Evolutionary conservation across 2,888 invertebrate species (phyloP).

Genomic region (Drosophila longiperda): DNA sequence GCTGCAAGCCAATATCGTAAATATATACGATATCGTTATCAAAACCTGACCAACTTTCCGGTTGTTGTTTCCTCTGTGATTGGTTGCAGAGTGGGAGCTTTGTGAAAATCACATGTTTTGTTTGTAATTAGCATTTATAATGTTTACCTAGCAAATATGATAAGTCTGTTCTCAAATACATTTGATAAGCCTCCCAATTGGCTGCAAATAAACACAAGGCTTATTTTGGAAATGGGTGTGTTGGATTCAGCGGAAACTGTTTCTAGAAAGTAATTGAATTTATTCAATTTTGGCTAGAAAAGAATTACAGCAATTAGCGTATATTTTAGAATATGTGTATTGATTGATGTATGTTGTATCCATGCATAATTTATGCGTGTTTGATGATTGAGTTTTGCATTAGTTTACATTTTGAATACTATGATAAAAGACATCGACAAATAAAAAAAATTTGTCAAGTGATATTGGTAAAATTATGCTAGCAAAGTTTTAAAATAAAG

Average conservation of each 20-base stretch:
- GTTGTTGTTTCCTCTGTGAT: conserved; percentile 1
- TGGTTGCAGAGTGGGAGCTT: conserved; percentile 1
- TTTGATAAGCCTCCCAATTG: neutral
- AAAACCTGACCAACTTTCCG: conserved; percentile 17
- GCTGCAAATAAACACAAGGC: neutral
- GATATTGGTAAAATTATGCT: neutral
- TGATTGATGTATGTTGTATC: neutral
- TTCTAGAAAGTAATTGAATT: neutral
- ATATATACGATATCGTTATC: conserved; percentile 50
- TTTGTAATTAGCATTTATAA: conserved; percentile 1
- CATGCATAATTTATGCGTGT: neutral
- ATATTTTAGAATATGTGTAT: neutral
- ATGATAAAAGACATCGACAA: neutral
- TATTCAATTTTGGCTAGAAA: neutral
- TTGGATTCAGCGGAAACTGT: neutral
- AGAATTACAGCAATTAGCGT: neutral
- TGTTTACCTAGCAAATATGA: conserved; percentile 1
- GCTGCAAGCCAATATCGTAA: conserved; percentile 42
- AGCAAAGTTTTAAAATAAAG: neutral
- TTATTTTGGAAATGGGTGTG: neutral
- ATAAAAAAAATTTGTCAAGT: neutral
- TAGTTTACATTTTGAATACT: neutral
- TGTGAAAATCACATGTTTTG: neutral
- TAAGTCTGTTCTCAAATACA: neutral
- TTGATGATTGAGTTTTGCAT: neutral